Evolutionary conservation across 92 coral and sea anemone genomes (phyloP).

Genomic region (Epizoanthus rinbou): DNA sequence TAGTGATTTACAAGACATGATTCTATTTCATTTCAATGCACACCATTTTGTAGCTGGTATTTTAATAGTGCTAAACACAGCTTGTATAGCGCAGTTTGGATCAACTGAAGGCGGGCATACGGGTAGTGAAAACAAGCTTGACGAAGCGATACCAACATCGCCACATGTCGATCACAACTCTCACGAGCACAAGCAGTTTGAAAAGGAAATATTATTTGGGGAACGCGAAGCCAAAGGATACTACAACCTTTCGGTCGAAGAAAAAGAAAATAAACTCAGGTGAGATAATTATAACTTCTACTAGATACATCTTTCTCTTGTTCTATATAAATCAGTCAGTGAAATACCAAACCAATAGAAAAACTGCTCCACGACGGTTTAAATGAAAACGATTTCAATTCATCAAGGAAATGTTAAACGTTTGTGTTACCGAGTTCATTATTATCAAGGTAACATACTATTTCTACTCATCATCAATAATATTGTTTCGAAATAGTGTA

Average conservation of each 20-base stretch:
- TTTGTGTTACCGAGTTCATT: too few relatives aligned
- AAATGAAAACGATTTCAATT: too few relatives aligned
- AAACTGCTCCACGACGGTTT: too few relatives aligned
- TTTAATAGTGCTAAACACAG: neutral
- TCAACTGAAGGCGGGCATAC: neutral
- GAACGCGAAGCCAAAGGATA: constrained; percentile 53
- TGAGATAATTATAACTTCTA: constrained; percentile 4
- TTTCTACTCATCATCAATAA: too few relatives aligned
- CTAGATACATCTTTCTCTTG: neutral
- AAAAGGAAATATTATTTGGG: constrained; percentile 57
- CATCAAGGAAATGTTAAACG: too few relatives aligned
- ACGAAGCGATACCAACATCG: neutral
- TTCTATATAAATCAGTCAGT: neutral
- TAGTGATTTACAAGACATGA: neutral
- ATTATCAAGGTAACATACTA: too few relatives aligned
- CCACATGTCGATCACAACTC: constrained; percentile 44
- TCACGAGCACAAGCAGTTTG: constrained; percentile 56
- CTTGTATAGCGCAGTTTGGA: neutral
- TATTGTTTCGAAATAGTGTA: too few relatives aligned
- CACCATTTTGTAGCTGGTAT: neutral
- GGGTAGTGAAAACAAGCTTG: neutral
- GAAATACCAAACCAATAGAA: too few relatives aligned
- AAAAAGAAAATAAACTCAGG: constrained; percentile 52
- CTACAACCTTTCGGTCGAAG: constrained; percentile 38
- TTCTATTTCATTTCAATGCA: neutral